Base-by-base conservation (phyloP, 2,888 invertebrate genomes). In the Drosophila kambysellisi region DNA sequence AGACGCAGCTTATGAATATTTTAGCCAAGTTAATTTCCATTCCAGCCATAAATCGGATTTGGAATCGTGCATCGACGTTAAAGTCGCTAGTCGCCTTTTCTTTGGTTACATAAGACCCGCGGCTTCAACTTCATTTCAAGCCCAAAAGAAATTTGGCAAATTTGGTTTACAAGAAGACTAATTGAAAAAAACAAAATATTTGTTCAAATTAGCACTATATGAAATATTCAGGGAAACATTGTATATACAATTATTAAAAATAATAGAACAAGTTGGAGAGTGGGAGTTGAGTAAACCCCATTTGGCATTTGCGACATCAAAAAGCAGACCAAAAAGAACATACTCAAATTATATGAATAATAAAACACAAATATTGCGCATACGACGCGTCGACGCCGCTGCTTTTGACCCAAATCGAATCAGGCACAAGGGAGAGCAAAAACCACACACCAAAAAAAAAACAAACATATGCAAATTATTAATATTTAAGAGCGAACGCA, bases 1-100 rank as follows among this genome's bases (percentile, higher is more conserved):
- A 60, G 69, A 65, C 81, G 68, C 69, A 76, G 70, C 59, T 88
- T 88, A 90, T 87, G 90, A 87, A 87, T 90, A 90, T 86, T 87
- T 88, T 43, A 78, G 70, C 35, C 71, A 67, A 62, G 62, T 61
- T 80, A 65, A 81, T 74, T 78, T 81, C 78, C 78, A 77, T 67
- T 74, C 35, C 54, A 39, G 15, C 64, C 54, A 43, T 39, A 54
- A 61, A 50, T 37, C 20, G 15, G 11, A 53, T 46, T 61, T 69
- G 56, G 58, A 66, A 63, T 35, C 37, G 48, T 53, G 17, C 64
- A 61, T 79, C 59, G 59, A 62, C 58, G 35, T 61, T 76, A 25
- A 33, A 39, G 37, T 41, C 50, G 39, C 46, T 39, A 57, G 25
- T 73, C 17, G 15, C 17, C 56, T 17, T 35, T 43, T 15, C 12